A percentile compares a stretch with the other conserved stretches of the same genome.
phyloP scores from a whole-genome alignment of 2,888 invertebrate genomes.

The Tineola bisselliella region DNA sequence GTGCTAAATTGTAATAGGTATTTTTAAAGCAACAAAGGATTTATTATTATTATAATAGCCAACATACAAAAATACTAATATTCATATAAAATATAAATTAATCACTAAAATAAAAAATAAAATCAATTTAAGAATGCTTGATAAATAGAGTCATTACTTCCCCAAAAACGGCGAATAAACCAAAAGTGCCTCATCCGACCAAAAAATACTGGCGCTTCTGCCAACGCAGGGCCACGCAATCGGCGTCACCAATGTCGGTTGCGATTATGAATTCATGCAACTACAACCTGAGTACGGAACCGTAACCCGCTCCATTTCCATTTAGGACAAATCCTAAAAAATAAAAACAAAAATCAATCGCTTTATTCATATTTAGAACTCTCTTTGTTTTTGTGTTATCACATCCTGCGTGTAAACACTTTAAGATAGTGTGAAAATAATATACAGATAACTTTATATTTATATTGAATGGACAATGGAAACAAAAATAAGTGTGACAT shows the following conservation, averaged over 20 bases:
- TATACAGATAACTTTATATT: neutral
- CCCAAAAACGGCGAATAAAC: too few species aligned
- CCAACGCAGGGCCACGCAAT: conserved; percentile 29
- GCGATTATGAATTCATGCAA: conserved; percentile 40
- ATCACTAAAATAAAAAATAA: too few species aligned
- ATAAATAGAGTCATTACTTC: too few species aligned
- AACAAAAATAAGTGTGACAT: too few species aligned
- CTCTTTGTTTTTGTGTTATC: neutral
- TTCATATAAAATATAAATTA: too few species aligned
- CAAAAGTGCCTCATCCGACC: neutral
- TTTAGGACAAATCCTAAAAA: neutral
- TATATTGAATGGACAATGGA: neutral
- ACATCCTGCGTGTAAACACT: neutral
- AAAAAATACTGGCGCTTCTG: conserved; percentile 16
- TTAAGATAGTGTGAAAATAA: neutral
- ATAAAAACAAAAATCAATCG: neutral
- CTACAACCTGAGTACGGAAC: conserved; percentile 25
- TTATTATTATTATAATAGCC: too few species aligned
- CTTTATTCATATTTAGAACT: neutral
- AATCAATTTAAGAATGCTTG: too few species aligned
- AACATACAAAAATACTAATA: too few species aligned
- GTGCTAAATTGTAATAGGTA: too few species aligned
- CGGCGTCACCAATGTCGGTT: conserved; percentile 28
- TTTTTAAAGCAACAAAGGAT: too few species aligned
- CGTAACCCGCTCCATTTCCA: conserved; percentile 15